phyloP scores from a whole-genome alignment of 2,113 vertebrate genomes.

The Marcusenius ussheri region DNA sequence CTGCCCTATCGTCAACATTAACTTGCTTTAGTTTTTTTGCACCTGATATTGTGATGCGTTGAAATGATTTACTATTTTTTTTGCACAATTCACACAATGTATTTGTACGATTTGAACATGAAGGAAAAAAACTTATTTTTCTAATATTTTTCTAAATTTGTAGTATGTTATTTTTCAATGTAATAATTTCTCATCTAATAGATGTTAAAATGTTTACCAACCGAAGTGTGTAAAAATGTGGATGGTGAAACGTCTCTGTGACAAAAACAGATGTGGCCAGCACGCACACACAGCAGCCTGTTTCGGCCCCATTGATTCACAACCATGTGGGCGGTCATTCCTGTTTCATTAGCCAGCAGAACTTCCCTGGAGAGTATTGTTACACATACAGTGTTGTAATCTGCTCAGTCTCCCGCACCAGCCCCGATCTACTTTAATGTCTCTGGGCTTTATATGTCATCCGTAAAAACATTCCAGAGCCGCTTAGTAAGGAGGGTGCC shows the following conservation, averaged over 20 bases:
- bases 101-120: not conserved
- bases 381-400: not conserved
- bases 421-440: not conserved
- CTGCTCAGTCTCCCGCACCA: not conserved
- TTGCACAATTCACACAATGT: not conserved
- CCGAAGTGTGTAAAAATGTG: not conserved
- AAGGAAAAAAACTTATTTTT: not conserved
- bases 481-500: not conserved
- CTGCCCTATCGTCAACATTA: not conserved
- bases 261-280: too few species aligned
- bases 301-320: not conserved
- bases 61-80: not conserved
- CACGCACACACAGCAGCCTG: not conserved
- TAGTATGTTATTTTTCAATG: not conserved
- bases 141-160: not conserved
- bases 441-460: not conserved
- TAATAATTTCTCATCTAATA: not conserved
- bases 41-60: not conserved
- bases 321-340: not conserved
- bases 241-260: not conserved
- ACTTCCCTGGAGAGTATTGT: not conserved
- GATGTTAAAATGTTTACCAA: not conserved
- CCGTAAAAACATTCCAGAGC: not conserved
- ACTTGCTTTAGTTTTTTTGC: not conserved
- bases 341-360: not conserved